phyloP scores from a whole-genome alignment of 2,888 invertebrate genomes.

The Drosophila sordidula region DNA sequence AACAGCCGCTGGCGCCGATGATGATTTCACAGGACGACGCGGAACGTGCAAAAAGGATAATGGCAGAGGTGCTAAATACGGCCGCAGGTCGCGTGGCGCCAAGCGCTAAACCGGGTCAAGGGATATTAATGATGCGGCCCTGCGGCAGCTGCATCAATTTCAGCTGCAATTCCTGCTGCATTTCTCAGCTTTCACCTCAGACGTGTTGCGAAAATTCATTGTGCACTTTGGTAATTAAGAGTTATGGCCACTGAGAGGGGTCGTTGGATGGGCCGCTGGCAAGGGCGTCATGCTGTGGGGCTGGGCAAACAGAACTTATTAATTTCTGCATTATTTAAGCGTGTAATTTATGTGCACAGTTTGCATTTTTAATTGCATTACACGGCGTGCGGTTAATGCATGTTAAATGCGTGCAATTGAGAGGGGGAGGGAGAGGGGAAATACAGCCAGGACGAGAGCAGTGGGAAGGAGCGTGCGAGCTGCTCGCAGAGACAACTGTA shows the following conservation, averaged over 20 bases:
- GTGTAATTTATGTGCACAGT: constrained; percentile 75
- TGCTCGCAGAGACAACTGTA: constrained; percentile 35
- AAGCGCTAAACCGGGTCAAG: constrained; percentile 57
- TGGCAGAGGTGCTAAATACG: constrained; percentile 46
- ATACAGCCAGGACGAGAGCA: not conserved
- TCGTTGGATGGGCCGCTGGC: no score
- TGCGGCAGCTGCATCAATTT: constrained; percentile 39
- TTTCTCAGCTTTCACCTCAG: constrained; percentile 36
- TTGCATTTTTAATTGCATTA: constrained; percentile 78
- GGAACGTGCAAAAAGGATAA: constrained; percentile 17
- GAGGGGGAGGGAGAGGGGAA: constrained; percentile 9
- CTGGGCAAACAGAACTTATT: constrained; percentile 67
- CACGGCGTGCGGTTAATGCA: constrained; percentile 73
- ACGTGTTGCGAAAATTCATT: constrained; percentile 29
- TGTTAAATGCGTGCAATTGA: constrained; percentile 72
- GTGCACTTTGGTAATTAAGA: constrained; percentile 69
- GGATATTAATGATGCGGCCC: constrained; percentile 63
- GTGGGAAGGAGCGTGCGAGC: not conserved
- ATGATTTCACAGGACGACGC: constrained; percentile 29
- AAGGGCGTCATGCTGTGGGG: constrained; percentile 18
- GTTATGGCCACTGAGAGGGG: constrained; percentile 46
- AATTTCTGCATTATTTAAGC: constrained; percentile 79
- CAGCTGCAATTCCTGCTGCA: constrained; percentile 22
- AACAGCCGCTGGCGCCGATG: constrained; percentile 37
- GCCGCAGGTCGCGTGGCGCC: constrained; percentile 24